Conservation (phyloP, 2,888 invertebrate genomes). For the Latrodectus elegans region DNA sequence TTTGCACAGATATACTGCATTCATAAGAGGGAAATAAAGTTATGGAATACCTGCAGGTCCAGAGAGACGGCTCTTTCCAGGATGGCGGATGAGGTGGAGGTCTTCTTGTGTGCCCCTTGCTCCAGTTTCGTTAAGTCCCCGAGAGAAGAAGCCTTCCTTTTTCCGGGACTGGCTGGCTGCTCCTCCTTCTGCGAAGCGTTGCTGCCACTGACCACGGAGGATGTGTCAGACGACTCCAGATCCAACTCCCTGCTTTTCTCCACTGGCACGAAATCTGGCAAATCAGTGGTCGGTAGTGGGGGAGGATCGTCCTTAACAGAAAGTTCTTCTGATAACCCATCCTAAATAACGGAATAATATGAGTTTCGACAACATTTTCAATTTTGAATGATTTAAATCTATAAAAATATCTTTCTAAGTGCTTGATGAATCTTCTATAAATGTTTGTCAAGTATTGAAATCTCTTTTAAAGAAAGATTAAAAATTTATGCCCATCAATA, state of each 20-base stretch:
- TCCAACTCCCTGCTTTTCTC: constrained; percentile 84
- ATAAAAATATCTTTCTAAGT: no score
- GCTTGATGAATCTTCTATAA: no score
- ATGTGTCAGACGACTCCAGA: constrained; percentile 79
- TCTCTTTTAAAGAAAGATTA: no score
- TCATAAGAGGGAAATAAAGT: no score
- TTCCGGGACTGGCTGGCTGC: constrained; percentile 40
- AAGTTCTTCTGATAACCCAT: no score
- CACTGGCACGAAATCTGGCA: constrained; percentile 76
- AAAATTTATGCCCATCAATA: no score
- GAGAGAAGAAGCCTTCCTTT: constrained; percentile 84
- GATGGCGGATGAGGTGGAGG: constrained; percentile 72
- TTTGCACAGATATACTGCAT: no score
- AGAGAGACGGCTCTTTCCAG: constrained; percentile 86
- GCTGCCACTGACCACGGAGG: constrained; percentile 7
- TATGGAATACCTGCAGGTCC: constrained; percentile 78
- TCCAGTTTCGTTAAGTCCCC: constrained; percentile 84
- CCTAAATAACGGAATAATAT: no score
- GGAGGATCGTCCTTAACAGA: constrained; percentile 6
- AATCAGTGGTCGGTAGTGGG: constrained; percentile 14
- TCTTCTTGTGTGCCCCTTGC: constrained; percentile 73
- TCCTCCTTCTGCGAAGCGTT: constrained; percentile 4
- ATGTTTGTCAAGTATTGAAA: no score
- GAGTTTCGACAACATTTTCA: no score
- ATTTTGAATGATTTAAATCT: no score